Percentiles rank a stretch among this genome's conserved stretches.
Conservation (phyloP, 2,113 vertebrate genomes). For the Rhipidura dahli region DNA sequence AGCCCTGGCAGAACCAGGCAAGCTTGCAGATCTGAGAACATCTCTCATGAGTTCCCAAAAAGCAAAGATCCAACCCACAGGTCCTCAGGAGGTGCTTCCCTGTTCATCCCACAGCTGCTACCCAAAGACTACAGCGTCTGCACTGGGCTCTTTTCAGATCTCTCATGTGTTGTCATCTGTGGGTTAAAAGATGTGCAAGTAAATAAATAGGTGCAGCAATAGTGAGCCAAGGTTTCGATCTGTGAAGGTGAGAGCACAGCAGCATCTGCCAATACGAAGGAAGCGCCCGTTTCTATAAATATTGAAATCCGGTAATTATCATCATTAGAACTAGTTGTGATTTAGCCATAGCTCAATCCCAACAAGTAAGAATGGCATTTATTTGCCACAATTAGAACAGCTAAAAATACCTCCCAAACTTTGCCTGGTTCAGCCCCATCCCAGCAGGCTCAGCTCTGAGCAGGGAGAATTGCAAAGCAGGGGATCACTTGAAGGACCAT, state of each 20-base stretch:
- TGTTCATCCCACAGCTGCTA: neutral
- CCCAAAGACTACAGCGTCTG: neutral
- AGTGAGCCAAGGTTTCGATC: conserved; percentile 38
- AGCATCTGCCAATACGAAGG: conserved; percentile 37
- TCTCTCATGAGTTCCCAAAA: neutral
- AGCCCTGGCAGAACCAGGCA: neutral
- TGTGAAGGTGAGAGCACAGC: conserved; percentile 64
- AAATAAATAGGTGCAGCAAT: conserved; percentile 35
- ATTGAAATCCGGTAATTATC: conserved; percentile 71
- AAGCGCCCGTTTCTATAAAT: conserved; percentile 69
- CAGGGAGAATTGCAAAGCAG: neutral
- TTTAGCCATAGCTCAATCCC: conserved; percentile 60
- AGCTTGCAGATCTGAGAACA: neutral
- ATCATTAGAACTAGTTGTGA: conserved; percentile 64
- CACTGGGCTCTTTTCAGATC: neutral
- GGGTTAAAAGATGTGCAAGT: conserved; percentile 47
- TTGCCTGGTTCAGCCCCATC: neutral
- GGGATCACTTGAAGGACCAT: neutral
- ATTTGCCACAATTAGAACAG: conserved; percentile 58
- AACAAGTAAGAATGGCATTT: conserved; percentile 52
- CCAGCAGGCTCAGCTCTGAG: neutral
- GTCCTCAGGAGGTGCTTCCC: neutral
- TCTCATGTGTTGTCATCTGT: neutral
- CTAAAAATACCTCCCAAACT: conserved; percentile 60
- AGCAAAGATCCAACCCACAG: neutral